phyloP scores from a whole-genome alignment of 2,797 vertebrate genomes.

The Jordanella pulchra region DNA sequence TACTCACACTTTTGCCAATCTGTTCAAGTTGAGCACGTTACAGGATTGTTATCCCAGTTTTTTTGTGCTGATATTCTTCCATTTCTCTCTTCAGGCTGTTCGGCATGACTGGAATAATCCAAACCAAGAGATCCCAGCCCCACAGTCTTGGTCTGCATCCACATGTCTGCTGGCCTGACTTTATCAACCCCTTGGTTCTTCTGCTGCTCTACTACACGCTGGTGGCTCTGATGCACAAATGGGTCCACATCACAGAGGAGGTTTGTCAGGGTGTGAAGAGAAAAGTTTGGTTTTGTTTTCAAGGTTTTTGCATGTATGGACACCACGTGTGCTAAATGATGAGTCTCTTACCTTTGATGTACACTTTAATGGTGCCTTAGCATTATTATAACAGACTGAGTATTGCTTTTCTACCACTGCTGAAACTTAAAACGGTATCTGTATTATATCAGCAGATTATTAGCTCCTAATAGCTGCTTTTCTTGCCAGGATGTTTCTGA shows the following conservation, averaged over 20 bases:
- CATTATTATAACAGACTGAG: not conserved
- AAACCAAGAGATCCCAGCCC: conserved; percentile 72
- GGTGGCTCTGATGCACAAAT: conserved; percentile 80
- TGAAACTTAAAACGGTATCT: not conserved
- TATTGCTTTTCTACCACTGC: not conserved
- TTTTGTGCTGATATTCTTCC: not conserved
- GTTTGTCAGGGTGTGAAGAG: conserved; percentile 26
- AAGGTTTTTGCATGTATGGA: not conserved
- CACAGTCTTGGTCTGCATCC: conserved; percentile 76
- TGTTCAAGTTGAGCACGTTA: not conserved
- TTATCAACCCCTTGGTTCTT: conserved; percentile 81
- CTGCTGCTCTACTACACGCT: conserved; percentile 83
- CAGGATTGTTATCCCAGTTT: not conserved
- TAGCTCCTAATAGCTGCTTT: conserved; percentile 20
- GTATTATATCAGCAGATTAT: conserved; percentile 6
- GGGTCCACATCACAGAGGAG: conserved; percentile 68
- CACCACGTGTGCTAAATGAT: not conserved
- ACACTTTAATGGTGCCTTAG: not conserved
- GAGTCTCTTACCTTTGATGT: not conserved
- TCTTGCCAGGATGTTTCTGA: conserved; percentile 49
- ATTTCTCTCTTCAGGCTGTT: conserved; percentile 75
- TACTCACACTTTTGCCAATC: not conserved
- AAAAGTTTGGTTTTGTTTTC: not conserved
- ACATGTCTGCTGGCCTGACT: conserved; percentile 79
- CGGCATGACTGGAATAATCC: conserved; percentile 82